Evolutionary conservation across 2,113 vertebrate genomes (phyloP).

Genomic region (Lasiurus cinereus): DNA sequence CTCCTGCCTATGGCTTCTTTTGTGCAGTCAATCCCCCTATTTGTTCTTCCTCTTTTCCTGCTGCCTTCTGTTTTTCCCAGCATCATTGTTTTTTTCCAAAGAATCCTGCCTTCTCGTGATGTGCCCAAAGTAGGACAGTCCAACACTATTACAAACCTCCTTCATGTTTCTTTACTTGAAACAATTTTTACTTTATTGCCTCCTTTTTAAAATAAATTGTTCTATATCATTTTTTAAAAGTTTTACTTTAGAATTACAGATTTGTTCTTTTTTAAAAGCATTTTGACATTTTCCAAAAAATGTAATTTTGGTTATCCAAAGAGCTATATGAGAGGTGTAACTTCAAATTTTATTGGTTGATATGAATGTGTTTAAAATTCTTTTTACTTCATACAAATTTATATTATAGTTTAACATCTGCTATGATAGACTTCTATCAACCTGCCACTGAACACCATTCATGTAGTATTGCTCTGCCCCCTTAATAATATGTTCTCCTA

Average conservation of each 20-base stretch:
- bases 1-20: too few species aligned
- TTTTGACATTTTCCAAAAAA: constrained; percentile 36
- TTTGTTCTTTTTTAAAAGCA: constrained; percentile 52
- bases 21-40: background rate
- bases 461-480: background rate
- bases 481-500: constrained; percentile 21
- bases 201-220: constrained; percentile 53
- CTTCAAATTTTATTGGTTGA: constrained; percentile 42
- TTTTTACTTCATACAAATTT: constrained; percentile 49
- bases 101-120: background rate
- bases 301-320: background rate
- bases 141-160: background rate
- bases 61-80: background rate
- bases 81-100: background rate
- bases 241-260: constrained; percentile 47
- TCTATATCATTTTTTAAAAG: background rate
- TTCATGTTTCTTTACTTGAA: background rate
- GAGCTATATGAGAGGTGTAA: background rate
- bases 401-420: constrained; percentile 3
- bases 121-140: background rate
- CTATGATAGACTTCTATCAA: background rate
- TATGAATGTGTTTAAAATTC: constrained; percentile 32
- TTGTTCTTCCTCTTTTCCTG: background rate
- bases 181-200: constrained; percentile 27
- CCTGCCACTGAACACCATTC: constrained; percentile 34